Evolutionary conservation across 2,797 vertebrate species (phyloP).

Genomic region (Artibeus jamaicensis): DNA sequence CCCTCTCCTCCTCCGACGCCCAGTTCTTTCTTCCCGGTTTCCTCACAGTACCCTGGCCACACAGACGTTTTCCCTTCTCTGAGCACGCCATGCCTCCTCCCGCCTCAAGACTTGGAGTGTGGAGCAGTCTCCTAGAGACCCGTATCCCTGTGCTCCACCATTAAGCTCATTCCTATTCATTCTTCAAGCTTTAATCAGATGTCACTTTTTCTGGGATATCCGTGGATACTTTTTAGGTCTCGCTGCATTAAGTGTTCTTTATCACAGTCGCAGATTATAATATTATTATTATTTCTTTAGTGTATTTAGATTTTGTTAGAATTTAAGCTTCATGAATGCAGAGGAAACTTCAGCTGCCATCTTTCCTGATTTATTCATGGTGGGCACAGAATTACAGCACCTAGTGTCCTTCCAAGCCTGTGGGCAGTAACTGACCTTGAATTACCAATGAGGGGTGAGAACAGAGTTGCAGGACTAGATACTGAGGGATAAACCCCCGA

Average conservation of each 20-base stretch:
- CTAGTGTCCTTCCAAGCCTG: accelerated
- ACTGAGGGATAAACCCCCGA: not conserved
- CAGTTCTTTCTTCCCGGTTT: not conserved
- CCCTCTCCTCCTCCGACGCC: not conserved
- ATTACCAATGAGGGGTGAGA: not conserved
- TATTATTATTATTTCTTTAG: not conserved
- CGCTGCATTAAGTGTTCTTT: not conserved
- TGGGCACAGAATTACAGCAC: accelerated
- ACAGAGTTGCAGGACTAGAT: not conserved
- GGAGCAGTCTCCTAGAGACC: not conserved
- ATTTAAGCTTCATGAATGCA: not conserved
- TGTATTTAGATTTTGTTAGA: no score
- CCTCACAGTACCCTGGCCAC: no score
- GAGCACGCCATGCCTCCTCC: not conserved
- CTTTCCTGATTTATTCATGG: not conserved
- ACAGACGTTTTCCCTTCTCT: not conserved
- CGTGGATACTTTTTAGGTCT: not conserved
- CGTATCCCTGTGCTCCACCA: not conserved
- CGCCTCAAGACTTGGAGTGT: not conserved
- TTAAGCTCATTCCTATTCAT: not conserved
- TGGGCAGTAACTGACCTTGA: not conserved
- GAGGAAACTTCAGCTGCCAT: accelerated
- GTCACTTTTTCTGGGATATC: not conserved
- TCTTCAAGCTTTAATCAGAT: not conserved
- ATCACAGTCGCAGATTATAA: not conserved